Conservation (phyloP, 2,797 vertebrate species). For the Sebastes kiyomatsui region DNA sequence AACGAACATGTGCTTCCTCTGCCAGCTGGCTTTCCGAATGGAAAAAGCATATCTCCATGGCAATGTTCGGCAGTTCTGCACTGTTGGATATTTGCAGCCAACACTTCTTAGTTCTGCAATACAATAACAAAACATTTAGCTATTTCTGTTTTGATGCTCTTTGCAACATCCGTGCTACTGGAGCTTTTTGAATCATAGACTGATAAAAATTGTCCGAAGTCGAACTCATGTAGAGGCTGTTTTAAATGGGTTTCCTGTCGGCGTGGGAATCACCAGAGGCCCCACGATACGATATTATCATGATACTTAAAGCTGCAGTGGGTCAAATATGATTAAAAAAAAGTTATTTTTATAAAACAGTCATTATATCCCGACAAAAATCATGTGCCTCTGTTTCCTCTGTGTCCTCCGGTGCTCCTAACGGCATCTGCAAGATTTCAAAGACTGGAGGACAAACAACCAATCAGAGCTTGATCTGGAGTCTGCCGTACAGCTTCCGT, state of each 20-base stretch:
- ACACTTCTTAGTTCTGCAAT: constrained; percentile 46
- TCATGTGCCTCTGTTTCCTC: too few relatives aligned
- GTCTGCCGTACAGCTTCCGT: too few relatives aligned
- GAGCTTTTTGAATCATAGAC: constrained; percentile 1
- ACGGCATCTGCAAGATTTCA: too few relatives aligned
- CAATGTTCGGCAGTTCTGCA: constrained; percentile 56
- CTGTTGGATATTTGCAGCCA: constrained; percentile 56
- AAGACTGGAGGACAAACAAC: too few relatives aligned
- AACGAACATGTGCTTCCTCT: constrained; percentile 67
- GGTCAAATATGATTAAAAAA: too few relatives aligned
- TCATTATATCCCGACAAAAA: too few relatives aligned
- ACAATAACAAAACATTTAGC: constrained; percentile 9
- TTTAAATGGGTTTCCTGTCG: background rate
- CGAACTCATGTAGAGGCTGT: background rate
- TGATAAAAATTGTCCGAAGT: background rate
- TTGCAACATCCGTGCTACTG: constrained; percentile 1
- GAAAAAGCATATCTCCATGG: constrained; percentile 69
- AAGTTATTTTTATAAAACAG: too few relatives aligned
- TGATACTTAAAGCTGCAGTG: too few relatives aligned
- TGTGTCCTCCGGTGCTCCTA: too few relatives aligned
- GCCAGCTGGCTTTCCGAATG: constrained; percentile 71
- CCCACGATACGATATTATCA: too few relatives aligned
- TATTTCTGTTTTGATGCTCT: constrained; percentile 20
- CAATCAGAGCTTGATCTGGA: too few relatives aligned
- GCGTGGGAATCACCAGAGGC: too few relatives aligned